A percentile compares a stretch with the other conserved stretches of the same genome.
These are phyloP conservation scores for Apus apus DNA, from an alignment of 2,113 vertebrate genomes.

Conservation along the genomic window DNA sequence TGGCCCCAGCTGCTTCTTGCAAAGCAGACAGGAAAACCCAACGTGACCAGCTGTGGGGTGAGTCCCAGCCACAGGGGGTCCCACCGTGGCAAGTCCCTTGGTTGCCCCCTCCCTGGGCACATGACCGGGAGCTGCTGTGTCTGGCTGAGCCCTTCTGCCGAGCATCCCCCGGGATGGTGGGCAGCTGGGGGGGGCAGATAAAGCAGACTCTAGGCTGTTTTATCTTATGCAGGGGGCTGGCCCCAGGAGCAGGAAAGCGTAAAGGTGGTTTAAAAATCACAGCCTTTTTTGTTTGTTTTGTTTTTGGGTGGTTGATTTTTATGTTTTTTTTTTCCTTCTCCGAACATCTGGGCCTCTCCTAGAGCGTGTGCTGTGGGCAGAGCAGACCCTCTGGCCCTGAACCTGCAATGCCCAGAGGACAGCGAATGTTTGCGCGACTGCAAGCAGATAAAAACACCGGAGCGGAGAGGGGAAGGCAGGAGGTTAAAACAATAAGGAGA, in stretches of 20 bases:
- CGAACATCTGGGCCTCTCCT: constrained; percentile 18
- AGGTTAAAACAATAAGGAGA: background rate
- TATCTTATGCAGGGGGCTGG: background rate
- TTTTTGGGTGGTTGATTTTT: background rate
- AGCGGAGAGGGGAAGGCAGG: no score
- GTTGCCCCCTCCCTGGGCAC: background rate
- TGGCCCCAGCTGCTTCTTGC: background rate
- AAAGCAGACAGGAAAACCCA: background rate
- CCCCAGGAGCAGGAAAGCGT: constrained; percentile 1
- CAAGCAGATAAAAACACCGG: background rate
- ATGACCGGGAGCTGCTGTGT: background rate
- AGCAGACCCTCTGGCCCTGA: background rate
- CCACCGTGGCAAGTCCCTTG: background rate
- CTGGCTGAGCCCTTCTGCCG: background rate
- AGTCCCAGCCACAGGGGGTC: background rate
- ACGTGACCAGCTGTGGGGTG: accelerated
- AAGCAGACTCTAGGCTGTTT: constrained; percentile 39
- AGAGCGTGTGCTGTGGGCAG: background rate
- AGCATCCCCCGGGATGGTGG: background rate
- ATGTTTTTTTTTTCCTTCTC: background rate
- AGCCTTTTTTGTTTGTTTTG: background rate
- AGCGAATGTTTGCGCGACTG: background rate
- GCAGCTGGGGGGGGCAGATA: constrained; percentile 29
- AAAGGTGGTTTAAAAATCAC: constrained; percentile 43
- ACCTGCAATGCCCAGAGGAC: constrained; percentile 29